Conservation (phyloP, 2,797 vertebrate genomes). For the Malacoraja senta region DNA sequence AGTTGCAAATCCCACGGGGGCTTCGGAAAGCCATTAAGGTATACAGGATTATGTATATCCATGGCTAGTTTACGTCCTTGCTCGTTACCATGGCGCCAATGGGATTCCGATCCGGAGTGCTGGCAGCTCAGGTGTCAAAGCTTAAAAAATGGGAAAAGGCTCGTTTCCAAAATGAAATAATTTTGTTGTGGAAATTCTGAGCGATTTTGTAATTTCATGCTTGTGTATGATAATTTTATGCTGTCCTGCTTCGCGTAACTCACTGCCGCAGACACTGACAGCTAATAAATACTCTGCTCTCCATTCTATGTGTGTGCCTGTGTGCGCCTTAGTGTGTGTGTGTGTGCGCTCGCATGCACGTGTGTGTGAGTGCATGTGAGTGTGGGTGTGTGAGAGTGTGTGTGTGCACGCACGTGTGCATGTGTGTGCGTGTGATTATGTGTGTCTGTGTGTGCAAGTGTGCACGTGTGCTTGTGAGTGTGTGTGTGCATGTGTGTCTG, state of each 20-base stretch:
- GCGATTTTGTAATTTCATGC: constrained; percentile 99
- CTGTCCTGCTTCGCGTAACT: constrained; percentile 99
- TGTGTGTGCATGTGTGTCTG: too few species aligned
- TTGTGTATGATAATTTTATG: constrained; percentile 99
- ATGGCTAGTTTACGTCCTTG: constrained; percentile 62
- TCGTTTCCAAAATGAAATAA: constrained; percentile 82
- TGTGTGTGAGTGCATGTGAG: too few species aligned
- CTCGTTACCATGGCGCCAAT: constrained; percentile 61
- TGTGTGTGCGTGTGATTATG: too few species aligned
- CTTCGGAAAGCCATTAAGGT: constrained; percentile 55
- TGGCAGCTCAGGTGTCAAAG: constrained; percentile 77
- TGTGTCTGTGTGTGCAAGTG: too few species aligned
- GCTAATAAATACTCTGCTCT: constrained; percentile 99
- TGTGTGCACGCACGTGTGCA: too few species aligned
- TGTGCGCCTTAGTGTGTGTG: constrained; percentile 53
- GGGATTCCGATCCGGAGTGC: constrained; percentile 70
- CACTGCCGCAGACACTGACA: constrained; percentile 96
- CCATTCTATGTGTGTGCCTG: constrained; percentile 78
- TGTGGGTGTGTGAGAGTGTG: too few species aligned
- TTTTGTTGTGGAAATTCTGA: constrained; percentile 97
- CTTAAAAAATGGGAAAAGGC: constrained; percentile 70
- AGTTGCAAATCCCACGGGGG: constrained; percentile 56
- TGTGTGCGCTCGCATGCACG: not conserved
- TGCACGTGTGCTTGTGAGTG: too few species aligned
- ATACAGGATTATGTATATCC: constrained; percentile 54